Percentiles rank a stretch among this genome's conserved stretches.
These are phyloP conservation scores for Ostrea denselamellosa DNA, from an alignment of 1,140 invertebrate species.

Conservation along the genomic window DNA sequence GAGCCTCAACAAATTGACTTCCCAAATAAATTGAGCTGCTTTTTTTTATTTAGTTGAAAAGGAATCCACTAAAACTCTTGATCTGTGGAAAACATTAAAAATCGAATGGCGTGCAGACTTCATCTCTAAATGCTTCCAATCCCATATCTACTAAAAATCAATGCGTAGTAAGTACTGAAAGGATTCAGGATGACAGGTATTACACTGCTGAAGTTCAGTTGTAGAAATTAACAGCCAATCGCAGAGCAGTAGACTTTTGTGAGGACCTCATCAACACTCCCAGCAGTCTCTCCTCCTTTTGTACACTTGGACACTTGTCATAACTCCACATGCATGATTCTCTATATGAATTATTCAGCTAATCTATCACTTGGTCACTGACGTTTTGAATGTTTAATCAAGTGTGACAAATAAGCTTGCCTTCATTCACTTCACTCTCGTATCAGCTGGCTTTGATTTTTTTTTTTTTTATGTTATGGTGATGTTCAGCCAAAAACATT, in stretches of 20 bases:
- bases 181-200: conserved; percentile 2
- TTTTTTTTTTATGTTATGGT: background rate
- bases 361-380: conserved; percentile 29
- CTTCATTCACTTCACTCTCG: background rate
- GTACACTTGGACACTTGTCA: background rate
- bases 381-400: background rate
- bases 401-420: background rate
- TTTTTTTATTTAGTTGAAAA: background rate
- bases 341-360: conserved; percentile 12
- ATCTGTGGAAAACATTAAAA: background rate
- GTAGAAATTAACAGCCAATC: background rate
- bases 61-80: background rate
- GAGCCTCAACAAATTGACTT: background rate
- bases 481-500: background rate
- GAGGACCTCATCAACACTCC: conserved; percentile 1
- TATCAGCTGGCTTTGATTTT: background rate
- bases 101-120: background rate
- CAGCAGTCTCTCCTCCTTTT: background rate
- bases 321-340: background rate
- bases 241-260: background rate
- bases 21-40: background rate
- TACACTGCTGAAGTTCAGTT: background rate
- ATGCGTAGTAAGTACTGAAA: conserved; percentile 3
- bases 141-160: conserved; percentile 30
- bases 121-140: conserved; percentile 16